Base-by-base conservation (phyloP, 1,140 invertebrate species). In the Drosophila sturtevanti region DNA sequence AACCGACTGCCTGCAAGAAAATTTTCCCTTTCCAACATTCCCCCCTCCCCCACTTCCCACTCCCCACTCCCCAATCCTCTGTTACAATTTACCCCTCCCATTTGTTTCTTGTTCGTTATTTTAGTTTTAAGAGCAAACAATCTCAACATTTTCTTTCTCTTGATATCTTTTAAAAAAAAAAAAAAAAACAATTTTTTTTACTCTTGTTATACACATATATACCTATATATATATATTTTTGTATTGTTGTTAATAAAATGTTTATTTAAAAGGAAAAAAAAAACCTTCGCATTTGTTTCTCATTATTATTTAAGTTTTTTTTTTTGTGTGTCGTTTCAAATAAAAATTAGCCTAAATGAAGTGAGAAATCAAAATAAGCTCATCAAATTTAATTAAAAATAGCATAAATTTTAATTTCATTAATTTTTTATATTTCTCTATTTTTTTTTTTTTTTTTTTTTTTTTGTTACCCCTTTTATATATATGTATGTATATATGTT, bases 361-460 rank as follows among this genome's bases (percentile, higher is more conserved):
- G 82, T 87, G 82, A 86, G 70, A 86, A 86, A 86, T 86, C 79
- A 87, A 86, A 87, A 86, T 86, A 87, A 82, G 82, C 79, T 65
- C 79, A 76, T 86, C 67, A 86, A 86, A 86, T 79, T 87, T 86
- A 86, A 82, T 86, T 87, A 86, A 86, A 87, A 82, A 66, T 71
- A 76, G 77, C 72, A 51, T 60, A 86, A 80, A 55, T 68, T 68
- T 59, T 62, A 58, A 63, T 41, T 58, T 12, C 34, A 58, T 34
- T 70, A 38, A 59, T 21, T 54, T 9, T 59, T 69, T 41, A 12
- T 3, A n/a, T 10, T 58, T 58, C 58, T n/a, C n/a, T n/a, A 34
- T 2, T 16, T 10, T 31, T n/a, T 21, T 63, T 24, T 14, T 44
- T 12, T 21, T 5, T 51, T 7, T 9, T 16, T n/a, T 14, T 5